These are phyloP conservation scores for Eupithecia vulgata DNA, from an alignment of 2,888 invertebrate genomes.

Conservation along the genomic window DNA sequence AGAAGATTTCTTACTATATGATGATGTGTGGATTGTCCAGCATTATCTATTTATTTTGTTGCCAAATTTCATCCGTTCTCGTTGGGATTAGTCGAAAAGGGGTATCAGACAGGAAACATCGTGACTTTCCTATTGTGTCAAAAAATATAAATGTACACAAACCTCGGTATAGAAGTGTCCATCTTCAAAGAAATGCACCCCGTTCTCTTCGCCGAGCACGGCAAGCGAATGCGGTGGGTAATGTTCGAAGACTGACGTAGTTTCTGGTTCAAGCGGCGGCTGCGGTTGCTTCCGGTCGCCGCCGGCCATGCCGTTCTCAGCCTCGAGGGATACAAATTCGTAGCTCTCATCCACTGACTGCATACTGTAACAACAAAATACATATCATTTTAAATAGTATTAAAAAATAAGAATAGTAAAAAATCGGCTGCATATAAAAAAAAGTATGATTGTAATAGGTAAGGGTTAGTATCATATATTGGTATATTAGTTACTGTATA, in stretches of 20 bases:
- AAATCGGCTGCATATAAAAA: no score
- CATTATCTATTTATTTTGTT: neutral
- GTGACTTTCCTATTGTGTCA: neutral
- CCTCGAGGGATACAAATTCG: slow-evolving; percentile 76
- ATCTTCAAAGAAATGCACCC: slow-evolving; percentile 95
- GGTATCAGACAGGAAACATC: neutral
- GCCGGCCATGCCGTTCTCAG: slow-evolving; percentile 64
- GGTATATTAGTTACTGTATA: neutral
- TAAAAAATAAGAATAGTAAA: neutral
- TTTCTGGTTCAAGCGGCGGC: slow-evolving; percentile 39
- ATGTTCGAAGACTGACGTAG: slow-evolving; percentile 62
- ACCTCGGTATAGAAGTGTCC: slow-evolving; percentile 97
- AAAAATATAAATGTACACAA: neutral
- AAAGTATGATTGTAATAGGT: no score
- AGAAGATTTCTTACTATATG: no score
- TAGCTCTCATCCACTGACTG: slow-evolving; percentile 83
- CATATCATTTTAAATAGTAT: neutral
- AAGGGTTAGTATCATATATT: no score
- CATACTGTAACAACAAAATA: slow-evolving; percentile 60
- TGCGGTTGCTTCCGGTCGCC: slow-evolving; percentile 60
- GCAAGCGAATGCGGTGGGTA: slow-evolving; percentile 87
- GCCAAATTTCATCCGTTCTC: neutral
- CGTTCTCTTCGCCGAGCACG: slow-evolving; percentile 91
- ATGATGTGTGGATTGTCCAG: no score
- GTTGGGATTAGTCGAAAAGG: neutral